Base-by-base conservation (phyloP, 2,888 invertebrate species). In the Ganaspis brasiliensis region DNA sequence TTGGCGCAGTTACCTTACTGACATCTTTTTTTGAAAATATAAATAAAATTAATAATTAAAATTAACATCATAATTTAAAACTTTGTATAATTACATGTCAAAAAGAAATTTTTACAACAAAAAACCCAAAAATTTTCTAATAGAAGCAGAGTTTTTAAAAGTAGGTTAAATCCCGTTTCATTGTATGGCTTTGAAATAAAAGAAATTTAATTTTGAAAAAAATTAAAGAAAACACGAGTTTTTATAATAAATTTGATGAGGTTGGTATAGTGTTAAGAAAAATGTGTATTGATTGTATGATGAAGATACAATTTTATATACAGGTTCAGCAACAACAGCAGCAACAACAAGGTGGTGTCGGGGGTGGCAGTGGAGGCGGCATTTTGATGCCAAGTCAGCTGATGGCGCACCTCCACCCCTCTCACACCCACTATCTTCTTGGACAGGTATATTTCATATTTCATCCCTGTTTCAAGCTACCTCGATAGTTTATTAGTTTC, bases 371-470 rank as follows among this genome's bases (percentile, higher is more conserved):
- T 81, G 87, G 87, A 79, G 86, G 82, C 77, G 89, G 88, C 71
- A 87, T 87, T 82, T 81, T 88, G 83, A 93, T 93, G 92, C 92
- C 94, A 82, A 93, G 93, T 88, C 93, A 94, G 76, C 92, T 94
- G 89, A 92, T 94, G 88, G 93, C 93, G 26, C 94, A 94, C 90
- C 92, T 94, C 84, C 94, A 94, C 90, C 92, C 90, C 70, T 84
- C 88, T 55, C 88, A 89, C 78, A 84, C 85, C 72, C 89, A 88
- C 73, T 87, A 87, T 84, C 85, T 89, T 71, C 87, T 87, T 72
- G 87, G 83, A 72, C 89, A 89, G 88, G 90, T 90, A 87, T 61
- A 79, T 74, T 40, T 52, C 67, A 67, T n/a, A 67, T 67, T 67
- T 67, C 45, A 67, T 45, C 67, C 67, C 24, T 45, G 67, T 67